Percentiles rank a stretch among this genome's conserved stretches.
Conservation (phyloP, 64 coral and sea anemone species). For the Montipora capricornis region DNA sequence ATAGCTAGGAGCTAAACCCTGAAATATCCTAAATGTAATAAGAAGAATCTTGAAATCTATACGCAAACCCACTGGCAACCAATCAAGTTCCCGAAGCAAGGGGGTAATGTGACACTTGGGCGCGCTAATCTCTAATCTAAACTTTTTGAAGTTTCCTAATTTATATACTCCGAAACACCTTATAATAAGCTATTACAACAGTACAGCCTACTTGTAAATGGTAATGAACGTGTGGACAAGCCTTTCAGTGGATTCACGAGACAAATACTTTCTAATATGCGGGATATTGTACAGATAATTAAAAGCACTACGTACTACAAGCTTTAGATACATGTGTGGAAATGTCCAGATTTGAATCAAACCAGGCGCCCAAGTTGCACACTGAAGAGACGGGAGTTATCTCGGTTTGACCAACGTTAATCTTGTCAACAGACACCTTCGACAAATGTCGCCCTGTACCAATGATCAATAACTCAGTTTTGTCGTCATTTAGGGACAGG, state of each 20-base stretch:
- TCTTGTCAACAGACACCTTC: constrained; percentile 3
- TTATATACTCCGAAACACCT: too few relatives aligned
- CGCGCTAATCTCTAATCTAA: too few relatives aligned
- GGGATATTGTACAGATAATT: not conserved
- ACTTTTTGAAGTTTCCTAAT: too few relatives aligned
- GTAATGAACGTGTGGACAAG: not conserved
- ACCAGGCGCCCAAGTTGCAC: constrained; percentile 11
- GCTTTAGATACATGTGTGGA: not conserved
- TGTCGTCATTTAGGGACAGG: not conserved
- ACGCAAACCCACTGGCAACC: too few relatives aligned
- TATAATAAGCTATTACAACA: too few relatives aligned
- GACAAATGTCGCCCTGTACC: not conserved
- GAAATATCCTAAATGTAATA: too few relatives aligned
- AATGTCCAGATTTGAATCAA: not conserved
- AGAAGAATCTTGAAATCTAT: too few relatives aligned
- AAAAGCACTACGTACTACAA: not conserved
- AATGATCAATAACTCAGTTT: constrained; percentile 22
- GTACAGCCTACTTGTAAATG: too few relatives aligned
- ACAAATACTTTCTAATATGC: not conserved
- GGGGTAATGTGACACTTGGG: too few relatives aligned
- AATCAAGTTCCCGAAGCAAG: too few relatives aligned
- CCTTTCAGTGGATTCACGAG: not conserved
- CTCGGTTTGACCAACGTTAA: not conserved
- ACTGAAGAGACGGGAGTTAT: constrained; percentile 12
- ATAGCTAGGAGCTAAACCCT: too few relatives aligned